Evolutionary conservation across 2,113 vertebrate genomes (phyloP).

Genomic region (Ochotona princeps): DNA sequence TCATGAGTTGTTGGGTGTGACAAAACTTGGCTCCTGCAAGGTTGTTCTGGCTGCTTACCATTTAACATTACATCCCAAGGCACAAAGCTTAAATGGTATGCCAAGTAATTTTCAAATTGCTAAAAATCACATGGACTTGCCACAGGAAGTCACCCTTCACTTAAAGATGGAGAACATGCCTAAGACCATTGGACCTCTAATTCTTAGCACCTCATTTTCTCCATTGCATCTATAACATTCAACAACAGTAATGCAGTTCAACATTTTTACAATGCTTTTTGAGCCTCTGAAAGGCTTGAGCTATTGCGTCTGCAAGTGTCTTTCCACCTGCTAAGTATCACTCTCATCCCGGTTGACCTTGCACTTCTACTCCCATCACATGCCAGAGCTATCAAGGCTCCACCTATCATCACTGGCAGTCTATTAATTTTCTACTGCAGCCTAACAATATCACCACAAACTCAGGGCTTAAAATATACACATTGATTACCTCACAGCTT

Average conservation of each 20-base stretch:
- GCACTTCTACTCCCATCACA: not conserved
- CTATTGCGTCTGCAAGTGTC: not conserved
- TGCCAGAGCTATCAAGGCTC: not conserved
- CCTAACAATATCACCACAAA: not conserved
- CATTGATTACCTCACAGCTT: not conserved
- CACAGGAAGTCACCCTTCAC: not conserved
- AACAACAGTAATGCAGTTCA: not conserved
- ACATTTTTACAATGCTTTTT: not conserved
- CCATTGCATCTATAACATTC: not conserved
- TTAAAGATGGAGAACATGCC: not conserved
- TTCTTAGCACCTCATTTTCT: not conserved
- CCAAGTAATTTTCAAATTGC: not conserved
- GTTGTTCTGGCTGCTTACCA: not conserved
- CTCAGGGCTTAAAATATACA: not conserved
- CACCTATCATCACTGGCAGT: not conserved
- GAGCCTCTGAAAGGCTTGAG: not conserved
- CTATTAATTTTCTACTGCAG: not conserved
- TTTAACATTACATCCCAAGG: not conserved
- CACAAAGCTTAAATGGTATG: not conserved
- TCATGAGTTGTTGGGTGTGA: not conserved
- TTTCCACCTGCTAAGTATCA: not conserved
- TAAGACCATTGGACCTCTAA: not conserved
- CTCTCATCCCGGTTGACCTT: not conserved
- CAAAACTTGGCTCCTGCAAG: not conserved
- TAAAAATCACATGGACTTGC: not conserved